Conservation (phyloP, 2,797 vertebrate genomes). For the Tympanoctomys barrerae region DNA sequence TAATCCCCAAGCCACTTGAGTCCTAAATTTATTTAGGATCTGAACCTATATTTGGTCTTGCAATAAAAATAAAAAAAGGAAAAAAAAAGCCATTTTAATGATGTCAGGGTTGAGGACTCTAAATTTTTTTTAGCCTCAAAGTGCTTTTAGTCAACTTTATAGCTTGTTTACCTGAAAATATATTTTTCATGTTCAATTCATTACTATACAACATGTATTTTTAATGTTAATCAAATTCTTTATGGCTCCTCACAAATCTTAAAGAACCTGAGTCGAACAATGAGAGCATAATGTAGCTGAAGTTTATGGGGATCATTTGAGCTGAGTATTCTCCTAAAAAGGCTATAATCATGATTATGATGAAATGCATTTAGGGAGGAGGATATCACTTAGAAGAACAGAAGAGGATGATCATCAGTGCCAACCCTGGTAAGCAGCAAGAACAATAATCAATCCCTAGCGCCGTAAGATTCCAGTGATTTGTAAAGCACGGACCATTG, state of each 20-base stretch:
- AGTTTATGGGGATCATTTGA: constrained; percentile 64
- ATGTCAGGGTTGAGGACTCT: constrained; percentile 35
- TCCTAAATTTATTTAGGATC: constrained; percentile 66
- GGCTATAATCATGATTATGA: constrained; percentile 43
- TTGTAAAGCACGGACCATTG: background rate
- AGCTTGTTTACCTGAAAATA: constrained; percentile 4
- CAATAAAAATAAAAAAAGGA: constrained; percentile 59
- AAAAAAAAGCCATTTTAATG: constrained; percentile 34
- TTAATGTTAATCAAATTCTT: constrained; percentile 59
- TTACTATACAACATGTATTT: constrained; percentile 27
- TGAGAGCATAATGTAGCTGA: constrained; percentile 58
- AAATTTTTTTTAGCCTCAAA: constrained; percentile 17
- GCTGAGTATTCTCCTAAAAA: constrained; percentile 67
- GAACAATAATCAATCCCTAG: background rate
- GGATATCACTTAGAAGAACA: background rate
- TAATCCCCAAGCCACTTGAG: constrained; percentile 64
- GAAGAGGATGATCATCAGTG: constrained; percentile 10
- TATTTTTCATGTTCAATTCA: constrained; percentile 16
- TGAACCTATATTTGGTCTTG: constrained; percentile 68
- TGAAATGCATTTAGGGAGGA: constrained; percentile 66
- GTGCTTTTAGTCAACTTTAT: constrained; percentile 57
- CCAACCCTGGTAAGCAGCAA: background rate
- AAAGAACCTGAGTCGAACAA: constrained; percentile 37
- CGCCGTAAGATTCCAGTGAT: constrained; percentile 12
- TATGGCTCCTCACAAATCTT: constrained; percentile 52